phyloP scores from a whole-genome alignment of 2,888 invertebrate species.

The Drosophila bunnanda region DNA sequence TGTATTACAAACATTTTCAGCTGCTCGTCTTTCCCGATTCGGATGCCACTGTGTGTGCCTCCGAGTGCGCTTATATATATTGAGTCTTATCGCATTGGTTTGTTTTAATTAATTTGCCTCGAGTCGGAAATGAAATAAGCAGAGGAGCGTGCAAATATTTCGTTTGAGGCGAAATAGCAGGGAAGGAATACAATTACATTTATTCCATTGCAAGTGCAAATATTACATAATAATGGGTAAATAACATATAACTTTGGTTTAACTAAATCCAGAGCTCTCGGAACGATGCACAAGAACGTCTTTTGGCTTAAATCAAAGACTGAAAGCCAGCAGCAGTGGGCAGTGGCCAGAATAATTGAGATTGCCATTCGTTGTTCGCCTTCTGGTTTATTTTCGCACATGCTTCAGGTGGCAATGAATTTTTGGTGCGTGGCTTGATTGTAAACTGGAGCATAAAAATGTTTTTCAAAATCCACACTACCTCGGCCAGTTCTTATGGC shows the following conservation, averaged over 20 bases:
- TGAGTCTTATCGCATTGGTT: constrained; percentile 28
- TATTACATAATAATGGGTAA: not conserved
- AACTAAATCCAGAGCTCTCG: not conserved
- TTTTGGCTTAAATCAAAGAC: constrained; percentile 9
- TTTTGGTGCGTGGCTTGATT: constrained; percentile 79
- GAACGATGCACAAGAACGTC: not conserved
- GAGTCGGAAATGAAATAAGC: constrained; percentile 29
- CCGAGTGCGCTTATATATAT: constrained; percentile 12
- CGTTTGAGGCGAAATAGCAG: not conserved
- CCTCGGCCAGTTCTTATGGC: constrained; percentile 34
- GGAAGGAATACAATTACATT: not conserved
- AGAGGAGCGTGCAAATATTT: constrained; percentile 8
- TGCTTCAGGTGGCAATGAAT: constrained; percentile 80
- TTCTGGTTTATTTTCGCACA: constrained; percentile 44
- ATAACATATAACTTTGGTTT: not conserved
- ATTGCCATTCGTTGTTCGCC: constrained; percentile 36
- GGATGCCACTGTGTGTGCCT: constrained; percentile 2
- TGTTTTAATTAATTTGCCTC: constrained; percentile 42
- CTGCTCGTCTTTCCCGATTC: constrained; percentile 37
- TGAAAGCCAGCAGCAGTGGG: constrained; percentile 7
- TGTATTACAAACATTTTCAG: constrained; percentile 20
- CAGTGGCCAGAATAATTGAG: constrained; percentile 19
- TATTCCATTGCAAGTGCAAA: not conserved
- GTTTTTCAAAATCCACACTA: constrained; percentile 55
- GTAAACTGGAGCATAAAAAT: constrained; percentile 79